A percentile compares a stretch with the other conserved stretches of the same genome.
Conservation (phyloP, 2,888 invertebrate genomes). For the Ectemnius continuus region DNA sequence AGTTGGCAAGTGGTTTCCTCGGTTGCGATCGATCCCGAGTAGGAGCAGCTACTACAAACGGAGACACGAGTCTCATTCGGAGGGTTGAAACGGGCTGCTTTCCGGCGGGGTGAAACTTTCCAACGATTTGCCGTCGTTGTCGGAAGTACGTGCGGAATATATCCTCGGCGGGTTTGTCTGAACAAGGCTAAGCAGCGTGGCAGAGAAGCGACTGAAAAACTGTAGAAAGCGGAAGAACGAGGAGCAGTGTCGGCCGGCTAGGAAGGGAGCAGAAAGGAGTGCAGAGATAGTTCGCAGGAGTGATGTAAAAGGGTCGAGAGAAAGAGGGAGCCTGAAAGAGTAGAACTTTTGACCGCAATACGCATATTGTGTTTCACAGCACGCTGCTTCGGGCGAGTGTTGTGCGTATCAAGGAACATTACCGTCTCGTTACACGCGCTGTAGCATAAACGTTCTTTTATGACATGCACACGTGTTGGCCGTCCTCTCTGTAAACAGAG, state of each 20-base stretch:
- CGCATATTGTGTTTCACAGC: slow-evolving; percentile 41
- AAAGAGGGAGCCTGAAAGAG: slow-evolving; percentile 6
- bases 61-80: background rate
- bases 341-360: slow-evolving; percentile 41
- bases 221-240: background rate
- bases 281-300: background rate
- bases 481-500: background rate
- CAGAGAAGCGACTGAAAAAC: slow-evolving; percentile 1
- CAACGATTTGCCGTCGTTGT: slow-evolving; percentile 7
- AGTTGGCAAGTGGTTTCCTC: background rate
- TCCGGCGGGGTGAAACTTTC: background rate
- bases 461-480: slow-evolving; percentile 24
- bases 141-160: slow-evolving; percentile 51
- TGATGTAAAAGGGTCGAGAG: too few relatives aligned
- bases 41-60: background rate
- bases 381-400: background rate
- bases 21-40: background rate
- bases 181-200: slow-evolving; percentile 14
- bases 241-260: background rate
- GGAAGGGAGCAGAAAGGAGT: background rate
- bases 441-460: slow-evolving; percentile 35
- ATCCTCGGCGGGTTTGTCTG: slow-evolving; percentile 18
- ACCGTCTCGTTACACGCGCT: slow-evolving; percentile 18
- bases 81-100: background rate
- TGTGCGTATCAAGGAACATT: slow-evolving; percentile 14